Evolutionary conservation across 2,888 invertebrate genomes (phyloP), one percentile per base, ranked within the genome.

Genomic region (Cristatella mucedo): DNA sequence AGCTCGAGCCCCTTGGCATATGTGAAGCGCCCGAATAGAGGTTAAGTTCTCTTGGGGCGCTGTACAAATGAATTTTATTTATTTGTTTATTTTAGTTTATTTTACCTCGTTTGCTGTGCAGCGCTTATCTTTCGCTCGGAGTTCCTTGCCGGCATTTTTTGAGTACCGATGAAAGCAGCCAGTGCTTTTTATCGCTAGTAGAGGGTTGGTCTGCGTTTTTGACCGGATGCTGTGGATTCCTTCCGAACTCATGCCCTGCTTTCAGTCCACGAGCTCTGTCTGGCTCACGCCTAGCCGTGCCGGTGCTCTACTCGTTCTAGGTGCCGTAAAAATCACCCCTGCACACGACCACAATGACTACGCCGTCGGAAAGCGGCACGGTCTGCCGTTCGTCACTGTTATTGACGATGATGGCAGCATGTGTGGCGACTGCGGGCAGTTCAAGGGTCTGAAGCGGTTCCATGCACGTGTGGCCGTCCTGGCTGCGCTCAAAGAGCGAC

Each of bases 281-380:
- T 11, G n/a, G 26, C 26, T 26, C 13, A 11, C 13, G 26, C 13
- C 13, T 26, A 26, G n/a, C 9, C 9, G n/a, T 26, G 9, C 15
- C 9, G 15, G 15, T 32, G 15, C 9, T 9, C 15, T 9, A n/a
- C 6, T 11, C 6, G 9, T 40, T 29, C 4, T 40, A 64, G 84
- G 95, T 51, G 93, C 91, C 44, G 97, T 97, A 0, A 99, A 99
- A 70, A 85, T 99, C 45, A 95, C 95, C 1, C 95, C 97, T 0
- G 93, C 89, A 2, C 97, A 97, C 66, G 93, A 97, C 66, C 82
- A 78, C 24, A 85, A 84, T 57, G 97, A 99, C 71, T 97, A 91
- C 64, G 91, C 91, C 57, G 80, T 87, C 31, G 95, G 85, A 26
- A 80, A 82, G 57, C 74, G 89, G 5, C 86, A 89, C 63, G 75